Percentiles rank a stretch among this genome's conserved stretches.
Conservation (phyloP, 2,888 invertebrate genomes). For the Troides aeacus region DNA sequence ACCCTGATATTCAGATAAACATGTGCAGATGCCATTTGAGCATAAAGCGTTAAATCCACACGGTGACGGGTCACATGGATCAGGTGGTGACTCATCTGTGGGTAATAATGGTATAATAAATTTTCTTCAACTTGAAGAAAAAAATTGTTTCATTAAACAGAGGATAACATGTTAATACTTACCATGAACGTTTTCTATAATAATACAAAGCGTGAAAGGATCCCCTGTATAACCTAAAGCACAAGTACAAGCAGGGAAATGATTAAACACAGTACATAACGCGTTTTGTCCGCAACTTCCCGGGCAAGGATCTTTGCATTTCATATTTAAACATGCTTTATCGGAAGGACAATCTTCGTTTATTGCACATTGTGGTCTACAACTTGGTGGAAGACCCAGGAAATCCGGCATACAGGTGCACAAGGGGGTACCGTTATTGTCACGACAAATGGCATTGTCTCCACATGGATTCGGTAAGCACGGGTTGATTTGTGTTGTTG, state of each 20-base stretch:
- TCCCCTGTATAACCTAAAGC: slow-evolving; percentile 86
- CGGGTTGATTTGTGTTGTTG: slow-evolving; percentile 77
- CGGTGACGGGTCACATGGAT: slow-evolving; percentile 87
- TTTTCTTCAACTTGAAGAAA: background rate
- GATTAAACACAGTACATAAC: slow-evolving; percentile 83
- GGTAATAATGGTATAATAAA: slow-evolving; percentile 22
- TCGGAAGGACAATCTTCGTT: slow-evolving; percentile 86
- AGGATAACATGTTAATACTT: slow-evolving; percentile 35
- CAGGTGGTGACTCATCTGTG: slow-evolving; percentile 64
- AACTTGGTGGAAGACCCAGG: slow-evolving; percentile 86
- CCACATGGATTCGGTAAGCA: slow-evolving; percentile 87
- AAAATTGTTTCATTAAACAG: background rate
- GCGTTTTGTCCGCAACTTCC: slow-evolving; percentile 85
- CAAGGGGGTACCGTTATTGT: slow-evolving; percentile 80
- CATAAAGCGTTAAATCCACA: slow-evolving; percentile 85
- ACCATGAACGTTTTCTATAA: slow-evolving; percentile 72
- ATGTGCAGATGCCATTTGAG: slow-evolving; percentile 83
- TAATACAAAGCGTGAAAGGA: slow-evolving; percentile 84
- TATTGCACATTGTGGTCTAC: slow-evolving; percentile 86
- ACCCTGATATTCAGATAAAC: slow-evolving; percentile 85
- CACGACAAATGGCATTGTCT: slow-evolving; percentile 82
- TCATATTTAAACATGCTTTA: slow-evolving; percentile 86
- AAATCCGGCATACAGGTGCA: slow-evolving; percentile 84
- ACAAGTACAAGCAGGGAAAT: slow-evolving; percentile 85
- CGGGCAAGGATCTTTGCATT: slow-evolving; percentile 86